Conservation (phyloP, 2,888 invertebrate genomes). For the Heteromyza rotundicornis region DNA sequence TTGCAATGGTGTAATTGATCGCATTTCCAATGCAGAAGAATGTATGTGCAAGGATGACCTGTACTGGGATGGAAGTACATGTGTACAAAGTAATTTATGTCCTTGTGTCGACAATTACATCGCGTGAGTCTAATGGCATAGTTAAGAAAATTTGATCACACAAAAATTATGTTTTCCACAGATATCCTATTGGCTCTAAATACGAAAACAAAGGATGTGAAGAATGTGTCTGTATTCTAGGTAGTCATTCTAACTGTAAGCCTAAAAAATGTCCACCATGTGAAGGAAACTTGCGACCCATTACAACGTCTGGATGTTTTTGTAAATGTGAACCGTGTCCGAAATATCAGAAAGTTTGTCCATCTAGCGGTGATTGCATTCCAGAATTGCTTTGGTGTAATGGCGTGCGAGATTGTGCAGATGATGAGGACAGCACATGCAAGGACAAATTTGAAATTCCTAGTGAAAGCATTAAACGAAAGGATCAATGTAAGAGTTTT, state of each 20-base stretch:
- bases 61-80: slow-evolving; percentile 78
- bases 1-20: slow-evolving; percentile 52
- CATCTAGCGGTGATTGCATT: slow-evolving; percentile 77
- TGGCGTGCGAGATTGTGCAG: slow-evolving; percentile 80
- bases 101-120: slow-evolving; percentile 78
- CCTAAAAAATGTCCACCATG: slow-evolving; percentile 75
- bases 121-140: slow-evolving; percentile 59
- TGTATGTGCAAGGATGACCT: slow-evolving; percentile 67
- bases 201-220: slow-evolving; percentile 78
- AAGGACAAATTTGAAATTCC: slow-evolving; percentile 42
- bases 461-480: slow-evolving; percentile 42
- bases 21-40: slow-evolving; percentile 33
- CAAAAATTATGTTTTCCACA: slow-evolving; percentile 45
- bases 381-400: slow-evolving; percentile 78
- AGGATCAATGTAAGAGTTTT: slow-evolving; percentile 45
- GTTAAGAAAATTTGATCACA: slow-evolving; percentile 1
- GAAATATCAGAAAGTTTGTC: slow-evolving; percentile 71
- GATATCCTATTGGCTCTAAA: slow-evolving; percentile 75
- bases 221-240: slow-evolving; percentile 79
- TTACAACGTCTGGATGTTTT: slow-evolving; percentile 73
- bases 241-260: slow-evolving; percentile 74
- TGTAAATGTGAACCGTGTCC: slow-evolving; percentile 79
- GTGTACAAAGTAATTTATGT: slow-evolving; percentile 76
- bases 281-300: slow-evolving; percentile 65
- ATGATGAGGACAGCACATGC: slow-evolving; percentile 78